Percentiles rank a stretch among this genome's conserved stretches.
Conservation (phyloP, 2,888 invertebrate species). For the Megastigmus dorsalis region DNA sequence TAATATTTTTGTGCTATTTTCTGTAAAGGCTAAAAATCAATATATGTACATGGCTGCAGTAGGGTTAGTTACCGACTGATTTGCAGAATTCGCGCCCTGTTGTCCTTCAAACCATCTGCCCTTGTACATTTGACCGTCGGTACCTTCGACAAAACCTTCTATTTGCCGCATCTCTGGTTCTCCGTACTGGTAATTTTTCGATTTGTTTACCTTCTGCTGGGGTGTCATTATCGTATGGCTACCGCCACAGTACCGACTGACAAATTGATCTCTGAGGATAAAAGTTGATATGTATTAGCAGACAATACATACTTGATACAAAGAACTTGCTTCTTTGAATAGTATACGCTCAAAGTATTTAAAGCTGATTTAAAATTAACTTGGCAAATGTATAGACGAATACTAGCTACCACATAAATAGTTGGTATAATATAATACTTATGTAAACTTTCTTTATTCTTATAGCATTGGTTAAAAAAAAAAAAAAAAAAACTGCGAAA, state of each 20-base stretch:
- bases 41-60: background rate
- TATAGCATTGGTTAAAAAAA: too few relatives aligned
- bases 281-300: too few relatives aligned
- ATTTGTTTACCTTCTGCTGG: constrained; percentile 81
- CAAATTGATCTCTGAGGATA: constrained; percentile 76
- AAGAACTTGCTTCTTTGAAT: too few relatives aligned
- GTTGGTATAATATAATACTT: too few relatives aligned
- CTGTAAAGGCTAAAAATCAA: constrained; percentile 4
- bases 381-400: too few relatives aligned
- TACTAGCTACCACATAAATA: too few relatives aligned
- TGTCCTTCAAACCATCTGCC: constrained; percentile 9
- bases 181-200: constrained; percentile 82
- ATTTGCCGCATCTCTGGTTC: constrained; percentile 77
- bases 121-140: constrained; percentile 66
- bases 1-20: too few relatives aligned
- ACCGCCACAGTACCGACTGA: constrained; percentile 87
- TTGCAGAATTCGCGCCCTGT: background rate
- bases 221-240: constrained; percentile 84
- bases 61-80: background rate
- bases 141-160: constrained; percentile 75
- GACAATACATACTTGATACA: too few relatives aligned
- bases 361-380: too few relatives aligned
- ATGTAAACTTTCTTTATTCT: too few relatives aligned
- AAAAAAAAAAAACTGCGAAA: too few relatives aligned
- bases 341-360: too few relatives aligned